Evolutionary conservation across 35 echinoderm and acorn worm species (phyloP), one percentile per base, ranked within the genome.

Genomic region (Apostichopus japonicus): DNA sequence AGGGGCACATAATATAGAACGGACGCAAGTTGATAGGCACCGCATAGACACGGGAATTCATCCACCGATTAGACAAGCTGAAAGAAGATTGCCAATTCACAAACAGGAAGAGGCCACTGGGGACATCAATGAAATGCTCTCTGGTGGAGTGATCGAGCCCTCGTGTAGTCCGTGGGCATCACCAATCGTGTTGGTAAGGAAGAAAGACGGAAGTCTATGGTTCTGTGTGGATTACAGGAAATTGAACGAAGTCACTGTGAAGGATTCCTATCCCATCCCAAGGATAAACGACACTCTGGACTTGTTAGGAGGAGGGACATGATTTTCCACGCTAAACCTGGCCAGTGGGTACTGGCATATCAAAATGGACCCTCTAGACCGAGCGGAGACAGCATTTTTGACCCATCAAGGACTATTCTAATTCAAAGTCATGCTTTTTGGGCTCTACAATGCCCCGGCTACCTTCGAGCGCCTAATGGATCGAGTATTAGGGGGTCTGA

Each of bases 271-370:
- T 53, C 94, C 94, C 5, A 24, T 95, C 5, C 90, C 94, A 52
- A 53, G 81, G 1, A 54, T 95, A 54, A 72, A 86, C 59, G 91
- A 92, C 24, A 58, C 21, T 67, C 79, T 92, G 1, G 80, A 92
- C 10, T 4, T 33, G 15, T 65, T 95, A 2, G 4, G 56, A 63
- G 94, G 88, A 14, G 59, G 55, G 8, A 84, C 44, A 13, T 19
- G 62, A 0, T 95, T 92, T 61, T 56, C 23, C 62, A 92, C 56
- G 1, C 63, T 92, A 7, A 89, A 95, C 59, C 58, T 92, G 0
- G 77, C 80, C 14, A 15, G 52, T 16, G 90, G 94, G 13, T 95
- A 95, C 73, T 95, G 94, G 94, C 94, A 95, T 22, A 83, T 95
- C 56, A 75, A 95, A 81, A 86, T 92, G 10, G 58, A 84, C 1